Evolutionary conservation across 2,113 vertebrate species (phyloP).

Genomic region (Lampris incognitus): DNA sequence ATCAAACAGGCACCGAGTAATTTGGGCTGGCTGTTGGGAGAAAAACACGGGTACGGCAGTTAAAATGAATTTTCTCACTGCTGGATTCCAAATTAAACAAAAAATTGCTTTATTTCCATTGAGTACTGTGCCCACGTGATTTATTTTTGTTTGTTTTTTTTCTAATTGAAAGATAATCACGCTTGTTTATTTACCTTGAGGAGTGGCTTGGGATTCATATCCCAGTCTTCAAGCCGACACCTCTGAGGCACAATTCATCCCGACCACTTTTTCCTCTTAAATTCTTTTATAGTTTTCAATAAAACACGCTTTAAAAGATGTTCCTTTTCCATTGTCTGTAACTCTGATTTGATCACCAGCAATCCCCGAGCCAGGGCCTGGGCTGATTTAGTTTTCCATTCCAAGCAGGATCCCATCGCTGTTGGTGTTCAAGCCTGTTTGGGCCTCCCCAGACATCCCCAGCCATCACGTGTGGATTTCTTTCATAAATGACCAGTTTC

Average conservation of each 20-base stretch:
- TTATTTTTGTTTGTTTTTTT: background rate
- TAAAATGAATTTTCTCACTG: constrained; percentile 21
- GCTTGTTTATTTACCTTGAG: constrained; percentile 57
- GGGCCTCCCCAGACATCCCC: constrained; percentile 19
- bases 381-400: constrained; percentile 25
- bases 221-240: constrained; percentile 34
- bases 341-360: constrained; percentile 65
- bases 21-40: constrained; percentile 1
- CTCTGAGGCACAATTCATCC: constrained; percentile 59
- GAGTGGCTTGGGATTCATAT: constrained; percentile 48
- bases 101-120: constrained; percentile 2
- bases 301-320: constrained; percentile 73
- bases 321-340: constrained; percentile 60
- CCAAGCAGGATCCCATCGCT: constrained; percentile 35
- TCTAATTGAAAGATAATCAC: constrained; percentile 11
- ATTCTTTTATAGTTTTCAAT: constrained; percentile 61
- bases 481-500: constrained; percentile 46
- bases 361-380: constrained; percentile 26
- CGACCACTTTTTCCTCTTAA: constrained; percentile 36
- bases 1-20: constrained; percentile 19
- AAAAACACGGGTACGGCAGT: constrained; percentile 23
- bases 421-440: background rate
- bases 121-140: constrained; percentile 3
- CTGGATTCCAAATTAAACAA: constrained; percentile 10
- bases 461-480: constrained; percentile 10